Conservation (phyloP, 2,888 invertebrate species). For the Pegoplata infirma region DNA sequence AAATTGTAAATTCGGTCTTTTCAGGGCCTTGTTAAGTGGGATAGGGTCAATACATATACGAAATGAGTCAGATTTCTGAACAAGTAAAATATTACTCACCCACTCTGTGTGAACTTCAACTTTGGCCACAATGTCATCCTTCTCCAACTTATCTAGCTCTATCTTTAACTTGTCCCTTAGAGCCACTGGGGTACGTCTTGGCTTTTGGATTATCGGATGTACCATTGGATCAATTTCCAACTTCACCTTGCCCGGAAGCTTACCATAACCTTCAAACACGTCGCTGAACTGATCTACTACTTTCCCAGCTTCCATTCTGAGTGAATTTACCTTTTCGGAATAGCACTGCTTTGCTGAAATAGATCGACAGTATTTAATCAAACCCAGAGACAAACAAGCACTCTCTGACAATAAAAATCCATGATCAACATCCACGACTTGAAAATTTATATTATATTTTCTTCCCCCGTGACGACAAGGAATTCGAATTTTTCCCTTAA, state of each 20-base stretch:
- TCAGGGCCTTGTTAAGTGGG: not conserved
- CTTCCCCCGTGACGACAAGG: not conserved
- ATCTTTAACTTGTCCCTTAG: not conserved
- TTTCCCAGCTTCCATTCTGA: not conserved
- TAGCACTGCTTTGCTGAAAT: not conserved
- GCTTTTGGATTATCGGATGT: not conserved
- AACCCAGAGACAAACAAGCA: not conserved
- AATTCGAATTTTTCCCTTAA: not conserved
- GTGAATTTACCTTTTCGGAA: not conserved
- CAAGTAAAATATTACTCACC: slow-evolving; percentile 9
- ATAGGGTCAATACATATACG: not conserved
- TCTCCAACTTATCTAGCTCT: not conserved
- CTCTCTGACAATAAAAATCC: not conserved
- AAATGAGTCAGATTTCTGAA: no score
- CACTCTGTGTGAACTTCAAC: slow-evolving; percentile 2
- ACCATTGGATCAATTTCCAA: not conserved
- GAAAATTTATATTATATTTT: slow-evolving; percentile 2
- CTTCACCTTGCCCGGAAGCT: not conserved
- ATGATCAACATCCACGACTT: not conserved
- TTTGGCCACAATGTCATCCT: slow-evolving; percentile 1
- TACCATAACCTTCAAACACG: not conserved
- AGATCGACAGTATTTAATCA: not conserved
- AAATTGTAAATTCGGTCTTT: not conserved
- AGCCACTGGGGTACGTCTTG: no score
- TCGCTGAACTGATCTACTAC: not conserved